Evolutionary conservation across 2,113 vertebrate species (phyloP), one percentile per base, ranked within the genome.

Genomic region (Chinchilla lanigera): DNA sequence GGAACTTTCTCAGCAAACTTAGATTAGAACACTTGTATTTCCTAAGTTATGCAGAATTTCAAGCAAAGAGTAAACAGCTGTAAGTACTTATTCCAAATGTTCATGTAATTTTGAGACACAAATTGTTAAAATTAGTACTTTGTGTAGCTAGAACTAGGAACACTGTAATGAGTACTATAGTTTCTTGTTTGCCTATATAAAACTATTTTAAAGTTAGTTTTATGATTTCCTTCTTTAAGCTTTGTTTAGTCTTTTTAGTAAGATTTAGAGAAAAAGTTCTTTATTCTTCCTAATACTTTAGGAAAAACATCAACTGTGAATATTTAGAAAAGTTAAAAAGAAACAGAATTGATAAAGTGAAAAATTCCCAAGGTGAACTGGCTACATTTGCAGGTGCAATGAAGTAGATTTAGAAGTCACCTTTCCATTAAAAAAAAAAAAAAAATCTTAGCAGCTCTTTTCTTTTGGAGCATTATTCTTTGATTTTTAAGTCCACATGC

Each of bases 161-260:
- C 33, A 86, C 85, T 80, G 67, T 87, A 73, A 95, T 81, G 28
- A 73, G 26, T n/a, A 47, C 41, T 80, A 17, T 24, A 67, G 19
- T 90, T 93, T 86, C 33, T 50, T 33, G 63, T 94, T 95, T 92
- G 65, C 35, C 81, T 56, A 54, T 60, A 65, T 71, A 93, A 90
- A 89, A 47, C 81, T 22, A 84, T 47, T 78, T 85, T 71, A 7
- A 87, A 75, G 65, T 90, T 77, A 89, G 56, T 73, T 96, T 95
- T 82, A 56, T 89, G 75, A n/a, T 95, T 60, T 92, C 33, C 33
- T 77, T 82, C 44, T 87, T 16, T 44, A 78, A 86, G 30, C 35
- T 93, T 80, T 90, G 50, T 85, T 93, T 96, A 93, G 47, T 67
- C n/a, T 77, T 94, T 86, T 93, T 58, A 82, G 54, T 96, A 82